Evolutionary conservation across 2,888 invertebrate species (phyloP).

Genomic region (Strigamia transsilvanica): DNA sequence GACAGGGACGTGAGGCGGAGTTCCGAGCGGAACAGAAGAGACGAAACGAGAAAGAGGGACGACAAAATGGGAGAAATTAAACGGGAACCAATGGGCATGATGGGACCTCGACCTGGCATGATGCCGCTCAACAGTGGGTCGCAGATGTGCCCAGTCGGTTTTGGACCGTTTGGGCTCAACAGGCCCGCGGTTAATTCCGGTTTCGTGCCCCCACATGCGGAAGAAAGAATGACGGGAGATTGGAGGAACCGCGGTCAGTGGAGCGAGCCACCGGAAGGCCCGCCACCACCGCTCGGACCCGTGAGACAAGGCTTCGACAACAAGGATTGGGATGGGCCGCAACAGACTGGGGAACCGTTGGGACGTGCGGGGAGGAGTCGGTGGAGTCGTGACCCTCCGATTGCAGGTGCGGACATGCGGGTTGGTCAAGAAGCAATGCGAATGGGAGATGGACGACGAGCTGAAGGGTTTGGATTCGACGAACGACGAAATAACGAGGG

Average conservation of each 20-base stretch:
- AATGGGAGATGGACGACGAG: not conserved
- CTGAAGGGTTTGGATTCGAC: slow-evolving; percentile 12
- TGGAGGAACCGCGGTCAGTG: not conserved
- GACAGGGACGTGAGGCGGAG: slow-evolving; percentile 56
- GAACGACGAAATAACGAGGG: not conserved
- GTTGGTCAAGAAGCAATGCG: not conserved
- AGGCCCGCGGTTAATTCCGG: not conserved
- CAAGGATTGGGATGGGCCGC: slow-evolving; percentile 45
- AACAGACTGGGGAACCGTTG: not conserved
- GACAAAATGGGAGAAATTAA: slow-evolving; percentile 56
- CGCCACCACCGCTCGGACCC: not conserved
- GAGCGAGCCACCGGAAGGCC: slow-evolving; percentile 1
- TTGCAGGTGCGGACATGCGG: not conserved
- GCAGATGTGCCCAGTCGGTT: not conserved
- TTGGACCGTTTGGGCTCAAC: not conserved
- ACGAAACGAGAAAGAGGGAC: slow-evolving; percentile 56
- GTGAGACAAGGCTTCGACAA: slow-evolving; percentile 11
- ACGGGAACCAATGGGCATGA: slow-evolving; percentile 24
- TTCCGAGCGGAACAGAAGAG: slow-evolving; percentile 14
- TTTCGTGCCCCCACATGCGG: not conserved
- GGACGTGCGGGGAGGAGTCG: not conserved
- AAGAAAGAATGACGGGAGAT: not conserved
- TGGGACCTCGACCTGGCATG: not conserved
- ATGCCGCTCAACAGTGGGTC: not conserved
- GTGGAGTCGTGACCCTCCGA: slow-evolving; percentile 5